These are phyloP conservation scores for Teinopalpus imperialis DNA, from an alignment of 2,888 invertebrate species.

Conservation along the genomic window DNA sequence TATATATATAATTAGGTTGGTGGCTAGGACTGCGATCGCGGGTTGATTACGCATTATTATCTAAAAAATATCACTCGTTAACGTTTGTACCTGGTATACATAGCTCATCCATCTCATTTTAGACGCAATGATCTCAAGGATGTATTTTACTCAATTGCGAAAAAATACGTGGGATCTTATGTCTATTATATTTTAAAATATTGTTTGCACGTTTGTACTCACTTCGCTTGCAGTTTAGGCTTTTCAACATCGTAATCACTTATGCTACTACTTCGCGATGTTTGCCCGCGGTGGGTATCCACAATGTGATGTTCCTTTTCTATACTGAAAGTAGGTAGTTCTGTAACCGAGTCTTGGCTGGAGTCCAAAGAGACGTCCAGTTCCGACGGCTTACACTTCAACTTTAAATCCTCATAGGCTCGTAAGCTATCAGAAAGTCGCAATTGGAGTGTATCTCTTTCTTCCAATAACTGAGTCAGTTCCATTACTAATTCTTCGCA, in stretches of 20 bases:
- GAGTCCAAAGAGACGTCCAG: constrained; percentile 50
- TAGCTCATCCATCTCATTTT: no score
- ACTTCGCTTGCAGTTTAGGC: constrained; percentile 74
- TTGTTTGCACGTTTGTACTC: constrained; percentile 42
- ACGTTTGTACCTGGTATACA: no score
- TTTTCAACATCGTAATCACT: constrained; percentile 68
- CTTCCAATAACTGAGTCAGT: constrained; percentile 90
- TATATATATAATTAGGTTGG: constrained; percentile 1
- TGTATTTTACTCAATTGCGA: no score
- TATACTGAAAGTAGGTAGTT: constrained; percentile 49
- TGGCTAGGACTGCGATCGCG: no score
- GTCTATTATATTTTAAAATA: no score
- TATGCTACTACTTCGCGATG: constrained; percentile 67
- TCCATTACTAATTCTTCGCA: constrained; percentile 94
- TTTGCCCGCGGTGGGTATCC: constrained; percentile 59
- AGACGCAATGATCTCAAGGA: no score
- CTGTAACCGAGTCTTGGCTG: constrained; percentile 52
- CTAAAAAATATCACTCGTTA: no score
- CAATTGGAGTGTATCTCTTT: constrained; percentile 91
- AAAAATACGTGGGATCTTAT: no score
- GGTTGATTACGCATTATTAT: no score
- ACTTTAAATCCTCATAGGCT: constrained; percentile 83
- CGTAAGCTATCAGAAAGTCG: constrained; percentile 91
- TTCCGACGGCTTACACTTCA: constrained; percentile 47
- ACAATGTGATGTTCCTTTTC: constrained; percentile 60